Percentiles rank a stretch among this genome's conserved stretches.
These are phyloP conservation scores for Apocheima hispidaria DNA, from an alignment of 2,888 invertebrate genomes.

Conservation along the genomic window DNA sequence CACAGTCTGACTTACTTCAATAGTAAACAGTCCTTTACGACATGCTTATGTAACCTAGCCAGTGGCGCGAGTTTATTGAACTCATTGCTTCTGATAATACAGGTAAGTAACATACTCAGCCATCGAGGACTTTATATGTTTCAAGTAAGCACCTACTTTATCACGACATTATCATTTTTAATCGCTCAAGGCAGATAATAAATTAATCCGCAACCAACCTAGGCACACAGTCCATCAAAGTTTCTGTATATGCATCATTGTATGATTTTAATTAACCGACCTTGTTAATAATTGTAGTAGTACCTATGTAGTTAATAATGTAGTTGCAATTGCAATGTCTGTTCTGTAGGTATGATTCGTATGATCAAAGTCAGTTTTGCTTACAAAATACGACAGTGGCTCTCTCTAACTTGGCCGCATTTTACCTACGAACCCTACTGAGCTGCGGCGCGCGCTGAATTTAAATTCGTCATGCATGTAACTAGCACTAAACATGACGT, in stretches of 20 bases:
- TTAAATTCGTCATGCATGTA: background rate
- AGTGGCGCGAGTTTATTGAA: slow-evolving; percentile 29
- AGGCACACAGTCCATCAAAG: background rate
- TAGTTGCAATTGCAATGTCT: too few species aligned
- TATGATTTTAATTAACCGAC: background rate
- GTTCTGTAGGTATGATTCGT: too few species aligned
- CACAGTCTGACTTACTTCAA: background rate
- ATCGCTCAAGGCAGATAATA: background rate
- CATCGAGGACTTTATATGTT: slow-evolving; percentile 1
- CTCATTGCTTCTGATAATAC: slow-evolving; percentile 14
- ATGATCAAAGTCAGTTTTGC: background rate
- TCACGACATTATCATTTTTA: background rate
- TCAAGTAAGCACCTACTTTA: slow-evolving; percentile 1
- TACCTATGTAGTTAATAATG: too few species aligned
- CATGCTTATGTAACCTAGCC: slow-evolving; percentile 3
- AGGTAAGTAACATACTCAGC: slow-evolving; percentile 2
- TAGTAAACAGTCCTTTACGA: background rate
- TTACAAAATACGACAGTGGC: background rate
- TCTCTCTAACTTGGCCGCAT: background rate
- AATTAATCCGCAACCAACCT: slow-evolving; percentile 4
- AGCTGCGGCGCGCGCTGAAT: background rate
- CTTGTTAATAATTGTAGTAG: too few species aligned
- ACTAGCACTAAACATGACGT: background rate
- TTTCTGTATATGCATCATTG: background rate
- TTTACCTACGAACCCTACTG: too few species aligned